These are phyloP conservation scores for Probosciger aterrimus DNA, from an alignment of 2,113 vertebrate genomes.

Conservation along the genomic window DNA sequence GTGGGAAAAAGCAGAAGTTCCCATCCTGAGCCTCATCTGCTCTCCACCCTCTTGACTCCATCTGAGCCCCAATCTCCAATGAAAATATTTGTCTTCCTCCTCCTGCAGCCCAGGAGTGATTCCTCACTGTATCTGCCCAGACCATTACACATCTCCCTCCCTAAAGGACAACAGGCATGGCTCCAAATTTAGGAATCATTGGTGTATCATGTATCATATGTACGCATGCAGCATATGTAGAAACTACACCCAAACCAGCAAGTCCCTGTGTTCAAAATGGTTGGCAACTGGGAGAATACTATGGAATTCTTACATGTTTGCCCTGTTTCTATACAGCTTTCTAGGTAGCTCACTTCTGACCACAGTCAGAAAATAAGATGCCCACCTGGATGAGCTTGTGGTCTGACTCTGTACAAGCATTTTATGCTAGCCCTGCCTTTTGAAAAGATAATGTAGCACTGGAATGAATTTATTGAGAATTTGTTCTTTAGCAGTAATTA, in stretches of 20 bases:
- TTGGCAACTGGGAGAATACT: neutral
- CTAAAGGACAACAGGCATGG: neutral
- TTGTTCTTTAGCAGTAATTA: neutral
- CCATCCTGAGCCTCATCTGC: neutral
- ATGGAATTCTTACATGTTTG: neutral
- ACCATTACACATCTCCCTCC: neutral
- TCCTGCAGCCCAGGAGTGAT: neutral
- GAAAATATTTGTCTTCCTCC: neutral
- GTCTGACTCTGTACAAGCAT: neutral
- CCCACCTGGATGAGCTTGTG: neutral
- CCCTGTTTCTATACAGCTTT: neutral
- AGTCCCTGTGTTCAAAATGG: neutral
- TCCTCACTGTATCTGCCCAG: neutral
- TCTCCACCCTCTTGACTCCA: neutral
- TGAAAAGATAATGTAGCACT: neutral
- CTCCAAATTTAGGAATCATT: neutral
- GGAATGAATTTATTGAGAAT: neutral
- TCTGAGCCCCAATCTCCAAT: neutral
- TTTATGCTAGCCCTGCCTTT: neutral
- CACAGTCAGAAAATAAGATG: neutral
- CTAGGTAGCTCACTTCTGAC: neutral
- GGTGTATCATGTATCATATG: neutral
- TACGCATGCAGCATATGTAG: neutral
- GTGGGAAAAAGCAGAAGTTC: neutral
- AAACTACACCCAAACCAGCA: neutral